A percentile compares a stretch with the other conserved stretches of the same genome.
Conservation (phyloP, 2,797 vertebrate genomes). For the Typhlichthys subterraneus region DNA sequence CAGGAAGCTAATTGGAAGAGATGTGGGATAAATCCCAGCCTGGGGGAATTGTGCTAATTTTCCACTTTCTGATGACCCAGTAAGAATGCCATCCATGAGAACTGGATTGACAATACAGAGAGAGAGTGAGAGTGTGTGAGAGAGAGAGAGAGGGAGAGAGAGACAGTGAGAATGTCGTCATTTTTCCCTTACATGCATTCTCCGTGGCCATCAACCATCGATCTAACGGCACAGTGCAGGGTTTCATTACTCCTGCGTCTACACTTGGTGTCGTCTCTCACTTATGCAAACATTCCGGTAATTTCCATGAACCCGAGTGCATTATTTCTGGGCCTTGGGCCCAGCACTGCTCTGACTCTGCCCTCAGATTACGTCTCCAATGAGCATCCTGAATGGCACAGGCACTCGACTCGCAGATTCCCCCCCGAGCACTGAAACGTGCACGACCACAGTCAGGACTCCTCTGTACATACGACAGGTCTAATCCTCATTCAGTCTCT, state of each 20-base stretch:
- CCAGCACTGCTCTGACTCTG: conserved; percentile 54
- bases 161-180: conserved; percentile 23
- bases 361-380: conserved; percentile 58
- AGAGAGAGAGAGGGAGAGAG: conserved; percentile 13
- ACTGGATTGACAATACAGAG: conserved; percentile 37
- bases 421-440: conserved; percentile 66
- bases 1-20: conserved; percentile 78
- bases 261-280: conserved; percentile 32
- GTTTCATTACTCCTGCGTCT: conserved; percentile 40
- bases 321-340: conserved; percentile 65
- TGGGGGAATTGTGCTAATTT: conserved; percentile 75
- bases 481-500: conserved; percentile 62
- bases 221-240: conserved; percentile 28
- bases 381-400: conserved; percentile 56
- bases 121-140: conserved; percentile 4
- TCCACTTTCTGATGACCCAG: conserved; percentile 77
- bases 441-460: conserved; percentile 58
- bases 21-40: conserved; percentile 79
- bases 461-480: conserved; percentile 65
- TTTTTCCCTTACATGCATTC: conserved; percentile 44
- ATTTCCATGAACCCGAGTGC: conserved; percentile 47
- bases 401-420: conserved; percentile 62
- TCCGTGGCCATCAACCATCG: conserved; percentile 43
- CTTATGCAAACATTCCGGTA: conserved; percentile 42
- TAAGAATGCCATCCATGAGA: conserved; percentile 66